Evolutionary conservation across 1,140 invertebrate species (phyloP).

Genomic region (Theocolax elegans): DNA sequence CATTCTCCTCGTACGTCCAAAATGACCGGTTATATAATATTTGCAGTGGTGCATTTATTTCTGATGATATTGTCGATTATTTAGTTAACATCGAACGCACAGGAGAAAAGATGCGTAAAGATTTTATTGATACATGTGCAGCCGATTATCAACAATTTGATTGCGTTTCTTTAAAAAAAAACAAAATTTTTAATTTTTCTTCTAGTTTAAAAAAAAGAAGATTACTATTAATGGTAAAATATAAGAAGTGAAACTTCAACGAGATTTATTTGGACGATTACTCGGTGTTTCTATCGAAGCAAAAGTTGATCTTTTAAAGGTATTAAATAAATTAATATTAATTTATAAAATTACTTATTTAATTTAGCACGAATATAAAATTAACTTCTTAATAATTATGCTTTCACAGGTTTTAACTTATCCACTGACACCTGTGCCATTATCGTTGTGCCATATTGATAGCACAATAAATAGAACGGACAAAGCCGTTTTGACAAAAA

Average conservation of each 20-base stretch:
- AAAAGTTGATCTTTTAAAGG: slow-evolving; percentile 42
- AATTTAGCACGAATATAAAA: not conserved
- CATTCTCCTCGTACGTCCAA: too few species aligned
- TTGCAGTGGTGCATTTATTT: slow-evolving; percentile 31
- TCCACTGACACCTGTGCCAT: too few species aligned
- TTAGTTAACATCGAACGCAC: slow-evolving; percentile 31
- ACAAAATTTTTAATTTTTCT: slow-evolving; percentile 39
- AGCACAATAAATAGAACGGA: too few species aligned
- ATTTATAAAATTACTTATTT: not conserved
- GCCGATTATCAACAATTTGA: slow-evolving; percentile 26
- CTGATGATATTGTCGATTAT: not conserved
- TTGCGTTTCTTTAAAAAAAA: slow-evolving; percentile 38
- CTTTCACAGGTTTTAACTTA: slow-evolving; percentile 3
- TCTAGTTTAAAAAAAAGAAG: slow-evolving; percentile 30
- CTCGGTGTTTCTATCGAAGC: slow-evolving; percentile 44
- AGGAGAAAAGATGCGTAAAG: slow-evolving; percentile 6
- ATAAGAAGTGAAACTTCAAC: slow-evolving; percentile 41
- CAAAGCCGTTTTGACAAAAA: too few species aligned
- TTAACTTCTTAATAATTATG: not conserved
- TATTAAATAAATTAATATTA: not conserved
- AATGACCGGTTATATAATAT: slow-evolving; percentile 40
- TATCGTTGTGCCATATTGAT: too few species aligned
- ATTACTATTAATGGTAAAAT: slow-evolving; percentile 29
- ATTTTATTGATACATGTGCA: slow-evolving; percentile 38
- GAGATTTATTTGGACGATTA: slow-evolving; percentile 51